Evolutionary conservation across 2,797 vertebrate species (phyloP).

Genomic region (Pempheris klunzingeri): DNA sequence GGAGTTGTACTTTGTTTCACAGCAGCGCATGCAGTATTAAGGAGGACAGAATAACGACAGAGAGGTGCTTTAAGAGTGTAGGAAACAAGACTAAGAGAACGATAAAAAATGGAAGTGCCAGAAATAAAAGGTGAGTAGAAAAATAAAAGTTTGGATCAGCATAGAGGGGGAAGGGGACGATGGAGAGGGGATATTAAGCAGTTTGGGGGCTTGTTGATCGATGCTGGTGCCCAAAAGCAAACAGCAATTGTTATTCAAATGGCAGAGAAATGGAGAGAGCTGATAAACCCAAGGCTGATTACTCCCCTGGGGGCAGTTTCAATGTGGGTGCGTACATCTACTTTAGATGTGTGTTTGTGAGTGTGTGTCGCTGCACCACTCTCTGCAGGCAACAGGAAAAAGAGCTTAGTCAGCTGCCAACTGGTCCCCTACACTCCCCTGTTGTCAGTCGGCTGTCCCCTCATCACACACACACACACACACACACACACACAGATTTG

Average conservation of each 20-base stretch:
- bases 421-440: constrained; percentile 54
- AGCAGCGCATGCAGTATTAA: constrained; percentile 53
- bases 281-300: constrained; percentile 68
- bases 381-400: constrained; percentile 69
- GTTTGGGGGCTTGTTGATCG: constrained; percentile 60
- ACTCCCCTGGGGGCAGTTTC: constrained; percentile 62
- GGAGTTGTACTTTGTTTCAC: constrained; percentile 55
- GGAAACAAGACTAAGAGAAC: constrained; percentile 34
- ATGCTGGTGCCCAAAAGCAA: constrained; percentile 62
- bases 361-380: constrained; percentile 51
- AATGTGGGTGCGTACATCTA: constrained; percentile 44
- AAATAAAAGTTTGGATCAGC: constrained; percentile 60
- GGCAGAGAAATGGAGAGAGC: constrained; percentile 43
- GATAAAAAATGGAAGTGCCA: constrained; percentile 46
- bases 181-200: constrained; percentile 40
- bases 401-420: constrained; percentile 81
- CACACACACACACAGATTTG: constrained; percentile 40
- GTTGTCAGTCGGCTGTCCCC: constrained; percentile 48
- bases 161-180: background rate
- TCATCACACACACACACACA: constrained; percentile 24
- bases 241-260: constrained; percentile 78
- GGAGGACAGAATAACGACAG: constrained; percentile 38
- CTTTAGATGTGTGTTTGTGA: constrained; percentile 36
- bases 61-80: constrained; percentile 35
- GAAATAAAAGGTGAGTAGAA: constrained; percentile 48